Conservation (phyloP, 2,113 vertebrate species). For the Trichomycterus rosablanca region DNA sequence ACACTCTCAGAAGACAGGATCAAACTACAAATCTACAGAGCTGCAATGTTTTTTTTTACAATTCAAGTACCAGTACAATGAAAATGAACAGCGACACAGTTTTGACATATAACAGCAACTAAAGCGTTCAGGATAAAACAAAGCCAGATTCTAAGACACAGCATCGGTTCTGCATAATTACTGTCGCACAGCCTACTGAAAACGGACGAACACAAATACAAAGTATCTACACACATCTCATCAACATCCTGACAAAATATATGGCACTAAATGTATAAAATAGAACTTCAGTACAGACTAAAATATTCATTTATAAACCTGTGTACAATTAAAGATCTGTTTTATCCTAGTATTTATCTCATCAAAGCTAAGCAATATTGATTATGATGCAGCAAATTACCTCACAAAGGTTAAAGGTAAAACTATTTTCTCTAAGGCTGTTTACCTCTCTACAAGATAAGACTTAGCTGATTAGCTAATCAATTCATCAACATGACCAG, state of each 20-base stretch:
- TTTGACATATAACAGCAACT: no score
- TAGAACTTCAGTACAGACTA: conserved; percentile 13
- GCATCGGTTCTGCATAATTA: not conserved
- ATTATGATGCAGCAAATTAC: conserved; percentile 27
- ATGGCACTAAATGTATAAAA: conserved; percentile 33
- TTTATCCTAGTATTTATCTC: conserved; percentile 2
- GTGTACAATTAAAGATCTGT: conserved; percentile 26
- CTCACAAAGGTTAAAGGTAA: not conserved
- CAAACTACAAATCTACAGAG: no score
- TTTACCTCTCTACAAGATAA: not conserved
- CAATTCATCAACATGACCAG: no score
- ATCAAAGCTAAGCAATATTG: conserved; percentile 20
- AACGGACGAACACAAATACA: not conserved
- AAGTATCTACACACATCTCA: conserved; percentile 12
- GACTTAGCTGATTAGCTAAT: not conserved
- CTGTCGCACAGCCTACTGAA: conserved; percentile 11
- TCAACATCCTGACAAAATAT: conserved; percentile 28
- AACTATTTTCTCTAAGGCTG: not conserved
- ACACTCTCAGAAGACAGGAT: no score
- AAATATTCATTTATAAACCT: conserved; percentile 2
- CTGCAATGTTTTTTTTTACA: no score
- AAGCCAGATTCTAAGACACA: no score
- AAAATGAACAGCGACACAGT: no score
- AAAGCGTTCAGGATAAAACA: no score
- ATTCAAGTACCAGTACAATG: no score